Conservation (phyloP, 2,797 vertebrate species). For the Pipistrellus kuhlii region DNA sequence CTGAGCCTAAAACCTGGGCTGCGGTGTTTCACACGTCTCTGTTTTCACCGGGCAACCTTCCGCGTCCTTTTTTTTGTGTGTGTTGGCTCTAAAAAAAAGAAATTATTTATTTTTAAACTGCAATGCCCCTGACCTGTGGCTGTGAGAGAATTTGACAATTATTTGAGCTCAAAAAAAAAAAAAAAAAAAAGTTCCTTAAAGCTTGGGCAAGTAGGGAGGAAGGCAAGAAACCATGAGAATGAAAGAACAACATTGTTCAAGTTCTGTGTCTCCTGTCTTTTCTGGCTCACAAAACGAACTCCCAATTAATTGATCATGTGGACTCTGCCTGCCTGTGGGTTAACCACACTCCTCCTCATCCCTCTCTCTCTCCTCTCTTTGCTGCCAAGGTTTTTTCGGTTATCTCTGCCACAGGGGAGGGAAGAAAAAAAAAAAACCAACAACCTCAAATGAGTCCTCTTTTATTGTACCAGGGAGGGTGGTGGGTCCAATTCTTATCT, state of each 20-base stretch:
- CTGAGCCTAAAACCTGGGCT: not conserved
- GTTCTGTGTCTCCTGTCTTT: not conserved
- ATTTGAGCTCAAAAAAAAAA: not conserved
- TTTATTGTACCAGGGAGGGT: not conserved
- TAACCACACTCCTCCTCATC: not conserved
- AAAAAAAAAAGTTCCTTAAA: conserved; percentile 40
- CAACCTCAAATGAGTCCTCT: not conserved
- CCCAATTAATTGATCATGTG: not conserved
- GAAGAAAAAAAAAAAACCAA: not conserved
- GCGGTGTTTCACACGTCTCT: not conserved
- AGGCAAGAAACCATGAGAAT: not conserved
- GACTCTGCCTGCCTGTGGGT: not conserved
- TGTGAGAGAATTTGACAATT: conserved; percentile 8
- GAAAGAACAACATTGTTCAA: not conserved
- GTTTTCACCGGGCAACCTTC: not conserved
- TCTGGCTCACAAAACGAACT: not conserved
- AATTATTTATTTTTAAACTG: conserved; percentile 58
- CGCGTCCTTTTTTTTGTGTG: not conserved
- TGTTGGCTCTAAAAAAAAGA: not conserved
- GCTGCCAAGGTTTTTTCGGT: not conserved
- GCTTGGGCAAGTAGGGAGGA: not conserved
- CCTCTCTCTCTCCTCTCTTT: not conserved
- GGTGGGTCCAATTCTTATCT: not conserved
- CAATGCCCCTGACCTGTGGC: conserved; percentile 3
- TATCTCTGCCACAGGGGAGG: not conserved